These are phyloP conservation scores for Ormyrus pomaceus DNA, from an alignment of 2,888 invertebrate species.

Conservation along the genomic window DNA sequence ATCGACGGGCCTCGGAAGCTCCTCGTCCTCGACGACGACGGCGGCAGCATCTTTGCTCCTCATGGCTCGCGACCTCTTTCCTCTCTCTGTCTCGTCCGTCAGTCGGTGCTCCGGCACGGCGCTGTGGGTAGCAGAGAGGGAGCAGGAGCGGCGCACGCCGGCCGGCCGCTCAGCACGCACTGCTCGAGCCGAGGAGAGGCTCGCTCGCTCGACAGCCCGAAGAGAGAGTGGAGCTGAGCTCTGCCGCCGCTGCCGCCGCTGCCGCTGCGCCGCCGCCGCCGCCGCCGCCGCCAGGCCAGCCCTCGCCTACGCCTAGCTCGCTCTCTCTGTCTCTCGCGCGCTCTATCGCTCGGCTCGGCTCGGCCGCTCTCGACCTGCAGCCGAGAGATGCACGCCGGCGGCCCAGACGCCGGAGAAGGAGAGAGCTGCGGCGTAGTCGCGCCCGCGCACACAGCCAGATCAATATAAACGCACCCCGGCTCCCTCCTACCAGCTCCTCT, in stretches of 20 bases:
- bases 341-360: conserved; percentile 13
- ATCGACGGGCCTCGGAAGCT: no score
- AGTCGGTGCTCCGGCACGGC: not conserved
- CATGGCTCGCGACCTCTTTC: not conserved
- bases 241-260: not conserved
- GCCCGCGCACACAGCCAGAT: conserved; percentile 44
- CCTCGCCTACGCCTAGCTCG: conserved; percentile 34
- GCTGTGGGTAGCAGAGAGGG: not conserved
- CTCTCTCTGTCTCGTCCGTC: not conserved
- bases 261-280: not conserved
- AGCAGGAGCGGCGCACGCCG: conserved; percentile 65
- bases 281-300: not conserved
- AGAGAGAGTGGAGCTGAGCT: not conserved
- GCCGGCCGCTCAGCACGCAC: conserved; percentile 73
- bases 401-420: not conserved
- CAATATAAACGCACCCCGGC: conserved; percentile 52
- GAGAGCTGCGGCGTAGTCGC: conserved; percentile 14
- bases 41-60: not conserved
- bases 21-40: no score
- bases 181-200: conserved; percentile 54
- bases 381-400: conserved; percentile 26
- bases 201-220: not conserved
- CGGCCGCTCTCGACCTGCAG: conserved; percentile 24
- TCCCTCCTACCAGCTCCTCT: conserved; percentile 3
- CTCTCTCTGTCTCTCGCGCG: not conserved